These are phyloP conservation scores for Tanytarsus gracilentus DNA, from an alignment of 2,888 invertebrate species.

Conservation along the genomic window DNA sequence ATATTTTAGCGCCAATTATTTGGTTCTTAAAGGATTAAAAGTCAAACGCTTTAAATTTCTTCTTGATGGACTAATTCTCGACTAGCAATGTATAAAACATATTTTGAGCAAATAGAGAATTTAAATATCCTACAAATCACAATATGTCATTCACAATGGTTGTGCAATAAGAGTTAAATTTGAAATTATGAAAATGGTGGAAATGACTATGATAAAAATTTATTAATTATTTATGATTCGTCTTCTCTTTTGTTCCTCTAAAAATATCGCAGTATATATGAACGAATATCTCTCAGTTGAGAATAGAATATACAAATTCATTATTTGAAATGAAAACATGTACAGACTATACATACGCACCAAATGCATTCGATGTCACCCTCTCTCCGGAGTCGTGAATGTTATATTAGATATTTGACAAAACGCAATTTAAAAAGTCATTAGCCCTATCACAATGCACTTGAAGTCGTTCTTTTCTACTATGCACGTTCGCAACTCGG, in stretches of 20 bases:
- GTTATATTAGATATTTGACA: slow-evolving; percentile 19
- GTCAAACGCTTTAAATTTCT: too few species aligned
- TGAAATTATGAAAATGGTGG: slow-evolving; percentile 10
- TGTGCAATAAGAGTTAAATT: background rate
- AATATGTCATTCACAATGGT: background rate
- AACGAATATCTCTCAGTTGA: too few species aligned
- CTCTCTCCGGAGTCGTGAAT: slow-evolving; percentile 9
- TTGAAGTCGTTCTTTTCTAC: slow-evolving; percentile 9
- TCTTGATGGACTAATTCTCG: too few species aligned
- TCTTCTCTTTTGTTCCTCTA: background rate
- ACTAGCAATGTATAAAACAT: too few species aligned
- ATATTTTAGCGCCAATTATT: too few species aligned
- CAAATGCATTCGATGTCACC: too few species aligned
- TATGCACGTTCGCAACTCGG: too few species aligned
- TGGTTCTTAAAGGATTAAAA: too few species aligned
- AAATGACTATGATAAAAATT: slow-evolving; percentile 2
- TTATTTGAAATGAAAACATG: too few species aligned
- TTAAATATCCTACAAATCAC: background rate
- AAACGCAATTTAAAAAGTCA: slow-evolving; percentile 22
- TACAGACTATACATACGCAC: too few species aligned
- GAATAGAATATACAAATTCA: too few species aligned
- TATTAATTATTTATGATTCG: background rate
- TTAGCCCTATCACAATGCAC: slow-evolving; percentile 23
- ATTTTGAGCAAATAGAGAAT: background rate
- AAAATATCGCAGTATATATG: too few species aligned